A percentile compares a stretch with the other conserved stretches of the same genome.
These are phyloP conservation scores for Lontra canadensis DNA, from an alignment of 2,113 vertebrate species.

Conservation along the genomic window DNA sequence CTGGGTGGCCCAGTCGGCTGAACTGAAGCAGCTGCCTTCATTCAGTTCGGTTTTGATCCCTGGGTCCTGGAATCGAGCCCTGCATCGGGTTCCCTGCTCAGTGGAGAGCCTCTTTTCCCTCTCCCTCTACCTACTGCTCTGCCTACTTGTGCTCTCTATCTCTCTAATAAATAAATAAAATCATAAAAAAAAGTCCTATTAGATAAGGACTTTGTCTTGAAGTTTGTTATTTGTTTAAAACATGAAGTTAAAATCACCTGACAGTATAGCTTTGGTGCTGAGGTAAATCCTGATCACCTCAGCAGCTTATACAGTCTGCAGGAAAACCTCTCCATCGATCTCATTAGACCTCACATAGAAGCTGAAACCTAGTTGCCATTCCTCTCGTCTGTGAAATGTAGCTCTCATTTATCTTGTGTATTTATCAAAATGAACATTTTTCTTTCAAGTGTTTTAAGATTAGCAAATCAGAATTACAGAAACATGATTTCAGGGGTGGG, in stretches of 20 bases:
- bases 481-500: background rate
- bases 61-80: too few species aligned
- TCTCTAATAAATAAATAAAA: too few species aligned
- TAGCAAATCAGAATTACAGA: background rate
- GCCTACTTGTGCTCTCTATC: too few species aligned
- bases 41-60: too few species aligned
- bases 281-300: background rate
- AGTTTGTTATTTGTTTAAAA: slow-evolving; percentile 40
- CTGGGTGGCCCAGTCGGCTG: too few species aligned
- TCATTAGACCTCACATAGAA: background rate
- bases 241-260: background rate
- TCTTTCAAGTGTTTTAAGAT: background rate
- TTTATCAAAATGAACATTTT: background rate
- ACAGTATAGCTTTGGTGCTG: background rate
- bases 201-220: background rate
- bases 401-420: background rate
- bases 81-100: too few species aligned
- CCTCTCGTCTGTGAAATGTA: background rate
- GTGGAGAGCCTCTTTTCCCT: too few species aligned
- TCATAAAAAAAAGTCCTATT: background rate
- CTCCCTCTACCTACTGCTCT: too few species aligned
- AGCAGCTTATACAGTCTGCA: background rate
- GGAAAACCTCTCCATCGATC: fast-evolving
- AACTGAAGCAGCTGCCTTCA: too few species aligned
- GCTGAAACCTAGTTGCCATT: background rate